phyloP scores from a whole-genome alignment of 2,113 vertebrate species.

The Corythornis cristatus region DNA sequence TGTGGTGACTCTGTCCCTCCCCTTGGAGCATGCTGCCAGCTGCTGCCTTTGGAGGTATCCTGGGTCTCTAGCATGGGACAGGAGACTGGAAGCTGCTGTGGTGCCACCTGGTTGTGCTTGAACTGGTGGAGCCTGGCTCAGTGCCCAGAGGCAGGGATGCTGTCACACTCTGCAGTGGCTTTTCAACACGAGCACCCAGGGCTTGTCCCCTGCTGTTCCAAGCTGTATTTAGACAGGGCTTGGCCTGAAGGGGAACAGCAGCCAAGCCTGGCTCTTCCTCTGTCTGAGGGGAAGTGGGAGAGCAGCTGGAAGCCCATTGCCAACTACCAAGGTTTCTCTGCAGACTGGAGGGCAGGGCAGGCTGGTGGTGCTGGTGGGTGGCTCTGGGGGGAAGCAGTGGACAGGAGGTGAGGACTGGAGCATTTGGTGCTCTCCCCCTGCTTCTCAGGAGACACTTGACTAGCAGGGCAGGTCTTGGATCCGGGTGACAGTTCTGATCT shows the following conservation, averaged over 20 bases:
- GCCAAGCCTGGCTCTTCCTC: background rate
- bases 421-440: rapidly evolving
- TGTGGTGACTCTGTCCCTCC: background rate
- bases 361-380: rapidly evolving
- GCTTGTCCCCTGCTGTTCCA: background rate
- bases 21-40: rapidly evolving
- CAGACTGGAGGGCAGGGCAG: background rate
- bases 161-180: background rate
- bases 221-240: background rate
- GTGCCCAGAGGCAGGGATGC: background rate
- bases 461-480: background rate
- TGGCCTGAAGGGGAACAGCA: background rate
- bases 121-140: background rate
- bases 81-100: background rate
- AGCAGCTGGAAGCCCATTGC: background rate
- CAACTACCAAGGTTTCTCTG: background rate
- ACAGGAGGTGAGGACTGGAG: rapidly evolving
- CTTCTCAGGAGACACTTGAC: rapidly evolving
- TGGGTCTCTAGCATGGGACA: background rate
- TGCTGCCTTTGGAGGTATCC: background rate
- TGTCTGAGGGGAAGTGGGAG: background rate
- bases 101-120: background rate
- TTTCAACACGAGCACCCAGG: background rate
- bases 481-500: background rate
- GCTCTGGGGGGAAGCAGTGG: background rate